Evolutionary conservation across 1,140 invertebrate genomes (phyloP).

Genomic region (Hestina assimilis): DNA sequence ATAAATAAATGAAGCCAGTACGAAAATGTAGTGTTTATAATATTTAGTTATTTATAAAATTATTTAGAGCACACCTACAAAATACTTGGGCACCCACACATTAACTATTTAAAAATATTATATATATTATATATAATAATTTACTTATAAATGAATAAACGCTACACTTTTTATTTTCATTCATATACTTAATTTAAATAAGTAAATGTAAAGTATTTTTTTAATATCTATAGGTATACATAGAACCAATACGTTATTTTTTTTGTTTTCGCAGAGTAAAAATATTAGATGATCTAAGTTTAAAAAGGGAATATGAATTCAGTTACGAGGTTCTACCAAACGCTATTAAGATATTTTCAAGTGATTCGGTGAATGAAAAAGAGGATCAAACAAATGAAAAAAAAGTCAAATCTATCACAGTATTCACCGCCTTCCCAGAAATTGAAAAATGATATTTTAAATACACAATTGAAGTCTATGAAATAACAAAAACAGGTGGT

Average conservation of each 20-base stretch:
- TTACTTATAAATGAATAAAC: no score
- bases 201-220: neutral
- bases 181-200: no score
- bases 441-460: constrained; percentile 3
- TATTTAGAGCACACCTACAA: no score
- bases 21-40: no score
- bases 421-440: constrained; percentile 42
- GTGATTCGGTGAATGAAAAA: neutral
- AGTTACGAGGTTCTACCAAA: constrained; percentile 41
- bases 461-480: neutral
- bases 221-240: neutral
- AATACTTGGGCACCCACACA: no score
- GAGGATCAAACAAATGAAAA: neutral
- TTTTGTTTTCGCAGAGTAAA: constrained; percentile 40
- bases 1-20: no score
- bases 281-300: constrained; percentile 41
- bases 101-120: no score
- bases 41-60: no score
- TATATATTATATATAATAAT: no score
- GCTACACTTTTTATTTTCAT: no score
- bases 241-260: neutral
- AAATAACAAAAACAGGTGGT: constrained; percentile 13
- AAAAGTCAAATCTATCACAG: constrained; percentile 35
- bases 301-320: constrained; percentile 58
- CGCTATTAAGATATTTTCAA: constrained; percentile 29